These are phyloP conservation scores for Physeter macrocephalus DNA, from an alignment of 2,113 vertebrate genomes.

Conservation along the genomic window DNA sequence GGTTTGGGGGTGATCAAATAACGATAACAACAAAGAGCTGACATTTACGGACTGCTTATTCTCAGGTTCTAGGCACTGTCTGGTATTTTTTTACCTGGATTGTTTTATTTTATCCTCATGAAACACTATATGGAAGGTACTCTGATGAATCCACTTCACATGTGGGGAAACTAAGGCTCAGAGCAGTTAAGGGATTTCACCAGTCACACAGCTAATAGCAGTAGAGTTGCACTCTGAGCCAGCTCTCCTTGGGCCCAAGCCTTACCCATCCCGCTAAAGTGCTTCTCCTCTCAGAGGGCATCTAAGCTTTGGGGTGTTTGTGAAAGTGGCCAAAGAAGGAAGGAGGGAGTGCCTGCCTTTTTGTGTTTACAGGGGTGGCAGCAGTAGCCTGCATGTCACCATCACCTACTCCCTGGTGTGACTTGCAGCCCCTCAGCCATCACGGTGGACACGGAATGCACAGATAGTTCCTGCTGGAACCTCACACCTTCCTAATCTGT, in stretches of 20 bases:
- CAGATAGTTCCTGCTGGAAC: not conserved
- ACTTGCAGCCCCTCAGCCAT: not conserved
- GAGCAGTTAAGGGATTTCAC: not conserved
- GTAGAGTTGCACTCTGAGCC: not conserved
- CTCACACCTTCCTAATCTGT: constrained; percentile 27
- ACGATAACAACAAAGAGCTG: not conserved
- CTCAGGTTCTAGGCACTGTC: not conserved
- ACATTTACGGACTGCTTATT: not conserved
- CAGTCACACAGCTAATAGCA: not conserved
- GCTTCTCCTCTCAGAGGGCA: not conserved
- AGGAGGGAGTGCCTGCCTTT: not conserved
- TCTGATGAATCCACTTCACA: not conserved
- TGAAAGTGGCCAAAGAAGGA: not conserved
- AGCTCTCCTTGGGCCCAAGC: not conserved
- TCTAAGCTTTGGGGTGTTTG: not conserved
- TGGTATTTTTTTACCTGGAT: not conserved
- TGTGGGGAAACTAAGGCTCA: not conserved
- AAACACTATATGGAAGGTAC: not conserved
- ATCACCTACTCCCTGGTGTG: not conserved
- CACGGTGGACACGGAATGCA: not conserved
- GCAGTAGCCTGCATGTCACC: not conserved
- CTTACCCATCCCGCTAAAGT: not conserved
- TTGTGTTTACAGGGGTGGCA: not conserved
- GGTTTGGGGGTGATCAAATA: not conserved
- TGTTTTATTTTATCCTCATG: not conserved